These are phyloP conservation scores for Drosophila lutescens DNA, from an alignment of 2,888 invertebrate genomes.

Conservation along the genomic window DNA sequence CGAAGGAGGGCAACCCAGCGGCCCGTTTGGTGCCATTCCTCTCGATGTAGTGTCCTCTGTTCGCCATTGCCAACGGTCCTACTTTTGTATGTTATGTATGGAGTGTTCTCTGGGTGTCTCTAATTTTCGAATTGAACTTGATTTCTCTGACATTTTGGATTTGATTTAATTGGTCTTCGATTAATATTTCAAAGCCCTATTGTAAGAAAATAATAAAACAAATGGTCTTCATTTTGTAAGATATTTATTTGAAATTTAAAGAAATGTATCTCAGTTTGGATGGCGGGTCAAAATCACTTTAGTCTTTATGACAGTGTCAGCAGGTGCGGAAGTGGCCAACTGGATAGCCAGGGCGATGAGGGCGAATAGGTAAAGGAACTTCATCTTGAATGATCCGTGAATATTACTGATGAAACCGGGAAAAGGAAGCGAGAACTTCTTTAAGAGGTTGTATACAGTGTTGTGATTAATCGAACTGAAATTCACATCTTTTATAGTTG, in stretches of 20 bases:
- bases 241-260: background rate
- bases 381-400: background rate
- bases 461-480: background rate
- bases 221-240: background rate
- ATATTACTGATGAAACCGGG: background rate
- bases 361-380: background rate
- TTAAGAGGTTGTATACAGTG: background rate
- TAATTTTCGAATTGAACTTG: background rate
- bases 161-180: too few species aligned
- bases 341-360: conserved; percentile 1
- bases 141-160: background rate
- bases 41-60: conserved; percentile 4
- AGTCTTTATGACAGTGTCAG: background rate
- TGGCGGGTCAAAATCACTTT: background rate
- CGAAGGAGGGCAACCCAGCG: conserved; percentile 3
- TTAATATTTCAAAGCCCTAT: too few species aligned
- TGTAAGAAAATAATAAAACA: background rate
- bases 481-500: background rate
- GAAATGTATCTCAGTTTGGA: background rate
- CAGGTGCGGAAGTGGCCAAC: background rate
- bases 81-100: background rate
- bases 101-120: background rate
- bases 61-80: background rate
- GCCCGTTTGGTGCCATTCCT: background rate
- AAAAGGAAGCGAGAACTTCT: background rate